A percentile compares a stretch with the other conserved stretches of the same genome.
Evolutionary conservation across 2,113 vertebrate genomes (phyloP).

Genomic region (Chaenogobius annularis): DNA sequence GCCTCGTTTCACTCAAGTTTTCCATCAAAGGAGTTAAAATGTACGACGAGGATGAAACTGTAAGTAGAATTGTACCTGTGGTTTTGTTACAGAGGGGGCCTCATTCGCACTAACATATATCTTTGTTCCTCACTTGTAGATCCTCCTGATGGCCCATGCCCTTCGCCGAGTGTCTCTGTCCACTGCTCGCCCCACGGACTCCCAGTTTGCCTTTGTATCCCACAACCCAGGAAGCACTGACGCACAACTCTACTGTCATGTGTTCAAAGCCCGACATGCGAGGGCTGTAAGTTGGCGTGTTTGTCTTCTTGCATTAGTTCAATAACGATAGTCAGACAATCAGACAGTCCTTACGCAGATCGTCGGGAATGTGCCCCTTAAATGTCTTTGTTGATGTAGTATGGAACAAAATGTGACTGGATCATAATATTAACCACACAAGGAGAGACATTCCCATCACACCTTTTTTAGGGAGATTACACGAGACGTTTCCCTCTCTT

Average conservation of each 20-base stretch:
- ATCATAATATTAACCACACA: too few relatives aligned
- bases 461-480: too few relatives aligned
- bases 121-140: slow-evolving; percentile 66
- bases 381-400: too few relatives aligned
- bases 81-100: too few relatives aligned
- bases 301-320: too few relatives aligned
- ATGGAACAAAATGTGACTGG: too few relatives aligned
- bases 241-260: slow-evolving; percentile 87
- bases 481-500: too few relatives aligned
- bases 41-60: slow-evolving; percentile 86
- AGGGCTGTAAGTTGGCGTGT: slow-evolving; percentile 71
- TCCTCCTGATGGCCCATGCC: slow-evolving; percentile 91
- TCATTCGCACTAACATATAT: not conserved
- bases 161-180: slow-evolving; percentile 86
- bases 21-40: slow-evolving; percentile 91
- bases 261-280: slow-evolving; percentile 85
- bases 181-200: slow-evolving; percentile 75
- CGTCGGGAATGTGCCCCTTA: too few relatives aligned
- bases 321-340: too few relatives aligned
- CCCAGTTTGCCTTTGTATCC: slow-evolving; percentile 91
- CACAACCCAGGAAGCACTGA: slow-evolving; percentile 83
- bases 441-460: too few relatives aligned
- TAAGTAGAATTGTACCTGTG: slow-evolving; percentile 39
- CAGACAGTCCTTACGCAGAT: too few relatives aligned
- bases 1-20: slow-evolving; percentile 85